phyloP scores from a whole-genome alignment of 2,888 invertebrate species.

The Siphlonurus alternatus region DNA sequence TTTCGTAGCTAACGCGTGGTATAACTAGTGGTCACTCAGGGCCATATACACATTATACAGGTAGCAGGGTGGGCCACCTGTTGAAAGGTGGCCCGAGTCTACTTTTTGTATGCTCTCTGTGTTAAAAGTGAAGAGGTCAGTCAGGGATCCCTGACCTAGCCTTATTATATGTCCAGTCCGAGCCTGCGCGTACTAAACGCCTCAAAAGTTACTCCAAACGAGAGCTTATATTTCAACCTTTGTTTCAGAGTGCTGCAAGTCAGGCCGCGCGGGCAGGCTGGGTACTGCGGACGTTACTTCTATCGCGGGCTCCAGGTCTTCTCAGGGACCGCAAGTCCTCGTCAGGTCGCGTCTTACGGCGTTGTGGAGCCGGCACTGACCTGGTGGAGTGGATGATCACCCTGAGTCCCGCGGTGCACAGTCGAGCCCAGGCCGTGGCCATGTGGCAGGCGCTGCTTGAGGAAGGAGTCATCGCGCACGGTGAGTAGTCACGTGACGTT shows the following conservation, averaged over 20 bases:
- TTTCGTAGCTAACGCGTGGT: no score
- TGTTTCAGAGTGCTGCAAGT: neutral
- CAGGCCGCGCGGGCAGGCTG: conserved; percentile 39
- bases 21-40: no score
- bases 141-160: no score
- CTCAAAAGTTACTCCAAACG: no score
- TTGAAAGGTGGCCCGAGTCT: no score
- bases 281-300: conserved; percentile 47
- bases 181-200: no score
- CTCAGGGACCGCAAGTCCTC: conserved; percentile 44
- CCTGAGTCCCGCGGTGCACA: conserved; percentile 35
- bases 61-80: no score
- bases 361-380: conserved; percentile 61
- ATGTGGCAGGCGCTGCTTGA: conserved; percentile 74
- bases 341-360: conserved; percentile 33
- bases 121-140: no score
- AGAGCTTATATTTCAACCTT: neutral
- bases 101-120: no score
- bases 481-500: conserved; percentile 32
- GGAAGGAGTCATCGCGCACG: conserved; percentile 59
- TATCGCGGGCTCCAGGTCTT: conserved; percentile 40
- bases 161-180: no score
- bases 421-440: conserved; percentile 51
- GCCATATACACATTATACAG: no score
- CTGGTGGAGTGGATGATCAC: conserved; percentile 64